phyloP scores from a whole-genome alignment of 2,113 vertebrate genomes.

The Brachypteracias leptosomus region DNA sequence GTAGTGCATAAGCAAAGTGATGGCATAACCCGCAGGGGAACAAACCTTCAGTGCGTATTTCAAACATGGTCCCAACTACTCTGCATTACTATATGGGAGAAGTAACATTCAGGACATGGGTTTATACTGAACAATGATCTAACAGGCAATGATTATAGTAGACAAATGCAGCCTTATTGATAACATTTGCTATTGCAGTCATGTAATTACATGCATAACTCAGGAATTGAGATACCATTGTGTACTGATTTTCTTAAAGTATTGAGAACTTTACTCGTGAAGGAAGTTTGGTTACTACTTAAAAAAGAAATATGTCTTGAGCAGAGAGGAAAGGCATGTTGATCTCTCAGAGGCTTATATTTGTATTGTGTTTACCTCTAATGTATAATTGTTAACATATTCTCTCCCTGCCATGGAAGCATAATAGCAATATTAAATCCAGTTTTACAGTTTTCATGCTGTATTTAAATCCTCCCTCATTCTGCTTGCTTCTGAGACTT shows the following conservation, averaged over 20 bases:
- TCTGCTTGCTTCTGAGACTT: background rate
- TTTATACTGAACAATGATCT: background rate
- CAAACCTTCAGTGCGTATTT: background rate
- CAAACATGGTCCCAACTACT: background rate
- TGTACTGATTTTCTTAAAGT: background rate
- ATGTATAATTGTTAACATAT: background rate
- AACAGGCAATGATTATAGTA: background rate
- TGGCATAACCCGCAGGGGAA: background rate
- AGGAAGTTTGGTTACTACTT: background rate
- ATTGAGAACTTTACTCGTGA: background rate
- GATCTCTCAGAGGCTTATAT: background rate
- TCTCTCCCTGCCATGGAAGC: background rate
- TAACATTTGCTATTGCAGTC: background rate
- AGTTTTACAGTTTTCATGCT: constrained; percentile 30
- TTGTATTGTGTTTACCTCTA: background rate
- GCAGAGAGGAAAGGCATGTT: background rate
- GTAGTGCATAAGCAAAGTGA: background rate
- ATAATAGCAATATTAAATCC: constrained; percentile 11
- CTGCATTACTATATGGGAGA: background rate
- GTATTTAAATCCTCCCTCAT: constrained; percentile 35
- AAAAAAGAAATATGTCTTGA: background rate
- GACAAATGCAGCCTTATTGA: background rate
- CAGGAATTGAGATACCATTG: background rate
- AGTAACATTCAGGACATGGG: background rate
- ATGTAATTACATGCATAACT: background rate